Evolutionary conservation across 2,888 invertebrate species (phyloP), one percentile per base, ranked within the genome.

Genomic region (Ditylenchus weischeri): DNA sequence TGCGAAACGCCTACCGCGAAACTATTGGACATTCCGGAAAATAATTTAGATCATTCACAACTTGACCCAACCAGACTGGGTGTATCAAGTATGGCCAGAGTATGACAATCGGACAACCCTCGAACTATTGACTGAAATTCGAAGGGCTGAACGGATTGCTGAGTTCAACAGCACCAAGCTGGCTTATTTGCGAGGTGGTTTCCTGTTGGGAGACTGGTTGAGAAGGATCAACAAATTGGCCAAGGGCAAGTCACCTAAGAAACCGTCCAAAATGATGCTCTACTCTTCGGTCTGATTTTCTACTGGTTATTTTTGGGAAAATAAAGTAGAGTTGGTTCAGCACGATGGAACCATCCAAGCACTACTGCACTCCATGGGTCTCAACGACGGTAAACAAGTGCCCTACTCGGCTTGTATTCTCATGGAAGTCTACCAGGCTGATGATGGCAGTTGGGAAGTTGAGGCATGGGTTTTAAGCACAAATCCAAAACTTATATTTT

Each of bases 321-420:
- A 43, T 29, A 43, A 43, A 43, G 43, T 43, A 10, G 43, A 10
- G 43, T 43, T 1, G 10, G 69, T 78, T 63, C 69, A 78, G 78
- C 79, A 79, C 65, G 79, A 79, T 51, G 78, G 78, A 11, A 75
- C 75, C 29, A 58, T 79, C n/a, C 63, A 72, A 29, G 71, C 77
- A 0, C 68, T 79, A 21, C 65, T 78, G 49, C 75, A 75, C 50
- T 73, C 74, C 0, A 66, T 63, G 29, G 19, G 49, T 21, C 54
- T 50, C 43, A 43, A 15, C 43, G 75, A 76, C 49, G 68, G 70
- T 1, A 58, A 69, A 59, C 71, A 72, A 70, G 72, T 77, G 10
- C 78, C 79, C 0, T 79, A 78, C 54, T 73, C 78, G 18, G 69
- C 69, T 13, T 71, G 75, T 43, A 54, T 79, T 11, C 73, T 79